These are phyloP conservation scores for Gryllus longicercus DNA, from an alignment of 2,888 invertebrate genomes.

Conservation along the genomic window DNA sequence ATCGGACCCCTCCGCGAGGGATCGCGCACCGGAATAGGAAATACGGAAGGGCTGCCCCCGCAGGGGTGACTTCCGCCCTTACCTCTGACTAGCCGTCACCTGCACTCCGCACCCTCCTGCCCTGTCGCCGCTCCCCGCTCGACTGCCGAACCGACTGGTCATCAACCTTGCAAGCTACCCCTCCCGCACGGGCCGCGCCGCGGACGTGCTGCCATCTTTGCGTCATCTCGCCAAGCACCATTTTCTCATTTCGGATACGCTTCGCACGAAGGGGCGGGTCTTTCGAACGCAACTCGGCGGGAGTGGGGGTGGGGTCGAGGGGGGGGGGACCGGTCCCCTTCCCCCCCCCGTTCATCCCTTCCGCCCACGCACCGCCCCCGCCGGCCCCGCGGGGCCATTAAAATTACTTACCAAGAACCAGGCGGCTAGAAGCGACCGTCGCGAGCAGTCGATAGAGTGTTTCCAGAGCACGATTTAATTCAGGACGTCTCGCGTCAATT, in stretches of 20 bases:
- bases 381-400: background rate
- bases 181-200: conserved; percentile 18
- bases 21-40: too few species aligned
- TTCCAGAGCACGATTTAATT: background rate
- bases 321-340: too few species aligned
- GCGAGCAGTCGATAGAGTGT: background rate
- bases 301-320: too few species aligned
- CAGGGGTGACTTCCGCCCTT: conserved; percentile 11
- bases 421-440: background rate
- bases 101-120: conserved; percentile 22
- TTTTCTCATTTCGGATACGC: conserved; percentile 24
- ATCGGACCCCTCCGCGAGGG: too few species aligned
- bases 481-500: background rate
- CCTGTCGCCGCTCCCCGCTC: conserved; percentile 37
- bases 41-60: too few species aligned
- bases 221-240: conserved; percentile 24
- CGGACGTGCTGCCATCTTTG: conserved; percentile 31
- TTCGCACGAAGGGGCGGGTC: conserved; percentile 28
- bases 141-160: conserved; percentile 39
- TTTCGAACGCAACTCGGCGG: conserved; percentile 11
- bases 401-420: background rate
- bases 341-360: background rate
- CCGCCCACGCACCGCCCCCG: background rate
- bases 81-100: conserved; percentile 29
- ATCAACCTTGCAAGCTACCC: conserved; percentile 33